These are phyloP conservation scores for Rhodophaea formosa DNA, from an alignment of 2,888 invertebrate genomes.

Conservation along the genomic window DNA sequence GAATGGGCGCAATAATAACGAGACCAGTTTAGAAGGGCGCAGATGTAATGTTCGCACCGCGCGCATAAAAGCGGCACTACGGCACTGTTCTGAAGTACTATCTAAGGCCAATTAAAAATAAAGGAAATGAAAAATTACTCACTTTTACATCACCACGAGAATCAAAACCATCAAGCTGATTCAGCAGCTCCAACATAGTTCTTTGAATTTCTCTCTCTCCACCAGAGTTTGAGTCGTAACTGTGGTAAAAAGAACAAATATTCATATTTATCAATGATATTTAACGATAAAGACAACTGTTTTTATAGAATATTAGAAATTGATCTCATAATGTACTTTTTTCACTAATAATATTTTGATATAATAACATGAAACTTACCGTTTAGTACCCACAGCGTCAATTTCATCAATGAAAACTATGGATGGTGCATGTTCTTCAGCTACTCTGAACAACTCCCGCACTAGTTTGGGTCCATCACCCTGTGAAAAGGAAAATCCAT, in stretches of 20 bases:
- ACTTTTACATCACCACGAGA: conserved; percentile 98
- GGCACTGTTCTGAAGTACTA: too few species aligned
- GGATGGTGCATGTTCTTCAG: conserved; percentile 99
- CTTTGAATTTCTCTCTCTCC: conserved; percentile 99
- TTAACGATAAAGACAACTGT: too few species aligned
- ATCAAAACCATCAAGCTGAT: conserved; percentile 99
- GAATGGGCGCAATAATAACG: too few species aligned
- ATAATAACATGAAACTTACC: conserved; percentile 58
- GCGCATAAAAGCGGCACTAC: too few species aligned
- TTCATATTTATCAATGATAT: neutral
- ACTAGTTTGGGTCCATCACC: conserved; percentile 99
- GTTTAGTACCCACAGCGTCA: conserved; percentile 98
- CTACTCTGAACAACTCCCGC: conserved; percentile 98
- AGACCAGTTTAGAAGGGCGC: too few species aligned
- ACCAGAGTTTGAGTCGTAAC: conserved; percentile 98
- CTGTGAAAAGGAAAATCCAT: conserved; percentile 50
- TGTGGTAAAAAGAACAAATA: conserved; percentile 35
- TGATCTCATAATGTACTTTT: too few species aligned
- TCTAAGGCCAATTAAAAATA: neutral
- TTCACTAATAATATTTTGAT: too few species aligned
- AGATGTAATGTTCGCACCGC: too few species aligned
- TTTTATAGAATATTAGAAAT: too few species aligned
- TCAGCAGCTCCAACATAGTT: conserved; percentile 99
- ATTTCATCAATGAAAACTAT: conserved; percentile 99
- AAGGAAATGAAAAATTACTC: conserved; percentile 30